A percentile compares a stretch with the other conserved stretches of the same genome.
Conservation (phyloP, 2,888 invertebrate species). For the Teleogryllus oceanicus region DNA sequence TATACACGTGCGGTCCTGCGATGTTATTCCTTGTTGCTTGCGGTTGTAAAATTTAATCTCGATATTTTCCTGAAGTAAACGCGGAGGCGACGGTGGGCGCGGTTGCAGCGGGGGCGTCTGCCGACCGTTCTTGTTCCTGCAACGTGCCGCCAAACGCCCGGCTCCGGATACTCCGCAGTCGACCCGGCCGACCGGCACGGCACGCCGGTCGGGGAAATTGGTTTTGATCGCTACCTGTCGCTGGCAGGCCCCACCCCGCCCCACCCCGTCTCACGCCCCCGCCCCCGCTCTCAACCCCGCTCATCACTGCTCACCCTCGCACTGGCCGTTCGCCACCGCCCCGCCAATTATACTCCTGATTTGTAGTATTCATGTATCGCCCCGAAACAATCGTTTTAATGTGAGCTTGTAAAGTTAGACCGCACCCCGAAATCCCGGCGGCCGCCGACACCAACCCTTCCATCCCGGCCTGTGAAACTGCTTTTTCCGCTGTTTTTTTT, state of each 20-base stretch:
- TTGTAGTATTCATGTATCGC: neutral
- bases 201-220: neutral
- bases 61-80: neutral
- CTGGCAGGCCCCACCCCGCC: neutral
- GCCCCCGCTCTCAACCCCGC: neutral
- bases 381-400: neutral
- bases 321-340: neutral
- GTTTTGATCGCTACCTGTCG: neutral
- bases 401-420: neutral
- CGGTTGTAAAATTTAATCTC: constrained; percentile 8
- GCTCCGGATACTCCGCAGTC: too few relatives aligned
- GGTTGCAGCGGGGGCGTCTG: neutral
- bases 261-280: neutral
- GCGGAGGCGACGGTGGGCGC: neutral
- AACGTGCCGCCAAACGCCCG: too few relatives aligned
- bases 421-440: neutral
- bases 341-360: constrained; percentile 9
- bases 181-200: too few relatives aligned
- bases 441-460: neutral
- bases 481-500: neutral
- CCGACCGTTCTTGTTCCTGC: neutral
- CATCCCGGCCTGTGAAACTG: neutral
- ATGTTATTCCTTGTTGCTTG: constrained; percentile 4
- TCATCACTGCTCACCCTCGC: too few relatives aligned
- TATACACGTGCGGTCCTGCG: too few relatives aligned